phyloP scores from a whole-genome alignment of 37 sponge, comb jelly and placozoan species.

The Eunapius fragilis region DNA sequence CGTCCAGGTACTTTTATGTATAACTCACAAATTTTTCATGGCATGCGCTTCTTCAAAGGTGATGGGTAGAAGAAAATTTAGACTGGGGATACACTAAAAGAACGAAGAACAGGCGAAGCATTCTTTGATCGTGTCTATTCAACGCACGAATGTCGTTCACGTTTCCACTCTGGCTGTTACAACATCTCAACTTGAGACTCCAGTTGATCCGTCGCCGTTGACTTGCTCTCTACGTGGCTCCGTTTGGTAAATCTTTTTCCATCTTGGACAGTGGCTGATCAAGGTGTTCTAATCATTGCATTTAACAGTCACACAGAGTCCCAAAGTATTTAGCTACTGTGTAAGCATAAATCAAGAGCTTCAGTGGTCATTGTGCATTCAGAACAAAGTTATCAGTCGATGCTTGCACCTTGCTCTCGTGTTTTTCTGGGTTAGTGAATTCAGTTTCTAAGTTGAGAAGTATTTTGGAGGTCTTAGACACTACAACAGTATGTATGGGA shows the following conservation, averaged over 20 bases:
- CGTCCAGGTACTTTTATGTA: not conserved
- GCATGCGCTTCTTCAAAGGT: not conserved
- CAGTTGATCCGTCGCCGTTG: not conserved
- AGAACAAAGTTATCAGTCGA: not conserved
- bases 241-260: not conserved
- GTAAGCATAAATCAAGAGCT: not conserved
- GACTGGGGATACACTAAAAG: not conserved
- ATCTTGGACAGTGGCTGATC: not conserved
- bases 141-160: not conserved
- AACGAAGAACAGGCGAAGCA: not conserved
- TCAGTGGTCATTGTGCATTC: not conserved
- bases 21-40: not conserved
- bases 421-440: not conserved
- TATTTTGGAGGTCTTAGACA: constrained; percentile 4
- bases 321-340: not conserved
- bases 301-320: not conserved
- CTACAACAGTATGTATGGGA: constrained; percentile 14
- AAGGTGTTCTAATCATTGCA: not conserved
- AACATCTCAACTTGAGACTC: not conserved
- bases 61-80: not conserved
- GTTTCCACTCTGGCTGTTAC: not conserved
- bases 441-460: not conserved
- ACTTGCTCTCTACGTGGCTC: not conserved
- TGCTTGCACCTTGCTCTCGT: not conserved
- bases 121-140: not conserved